phyloP scores from a whole-genome alignment of 2,113 vertebrate genomes.

The Chlorodrepanis virens region DNA sequence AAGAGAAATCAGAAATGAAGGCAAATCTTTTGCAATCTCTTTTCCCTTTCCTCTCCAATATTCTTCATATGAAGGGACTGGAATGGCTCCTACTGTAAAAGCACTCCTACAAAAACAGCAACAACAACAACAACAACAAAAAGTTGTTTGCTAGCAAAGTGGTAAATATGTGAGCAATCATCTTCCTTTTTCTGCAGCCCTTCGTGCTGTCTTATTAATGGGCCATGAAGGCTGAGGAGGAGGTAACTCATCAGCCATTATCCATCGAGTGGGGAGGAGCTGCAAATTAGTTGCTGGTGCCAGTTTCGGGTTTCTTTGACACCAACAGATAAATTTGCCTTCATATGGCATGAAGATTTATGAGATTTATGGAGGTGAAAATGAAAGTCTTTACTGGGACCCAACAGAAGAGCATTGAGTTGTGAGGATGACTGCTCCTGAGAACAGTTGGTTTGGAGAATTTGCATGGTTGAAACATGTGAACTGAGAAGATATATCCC shows the following conservation, averaged over 20 bases:
- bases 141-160: neutral
- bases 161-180: neutral
- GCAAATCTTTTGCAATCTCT: neutral
- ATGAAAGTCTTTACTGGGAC: neutral
- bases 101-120: neutral
- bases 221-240: conserved; percentile 8
- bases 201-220: conserved; percentile 27
- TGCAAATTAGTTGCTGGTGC: neutral
- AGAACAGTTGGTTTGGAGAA: neutral
- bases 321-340: neutral
- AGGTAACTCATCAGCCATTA: conserved; percentile 21
- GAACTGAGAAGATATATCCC: neutral
- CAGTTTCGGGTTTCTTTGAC: neutral
- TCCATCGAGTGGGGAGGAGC: neutral
- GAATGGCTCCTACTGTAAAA: neutral
- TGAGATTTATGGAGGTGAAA: neutral
- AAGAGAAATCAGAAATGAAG: neutral
- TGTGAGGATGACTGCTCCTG: neutral
- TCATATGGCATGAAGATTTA: neutral
- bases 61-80: neutral
- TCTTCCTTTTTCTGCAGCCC: neutral
- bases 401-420: neutral
- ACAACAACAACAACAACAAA: neutral
- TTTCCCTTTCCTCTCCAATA: neutral
- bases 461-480: neutral